Conservation (phyloP, 2,797 vertebrate genomes). For the Fundulus diaphanus region DNA sequence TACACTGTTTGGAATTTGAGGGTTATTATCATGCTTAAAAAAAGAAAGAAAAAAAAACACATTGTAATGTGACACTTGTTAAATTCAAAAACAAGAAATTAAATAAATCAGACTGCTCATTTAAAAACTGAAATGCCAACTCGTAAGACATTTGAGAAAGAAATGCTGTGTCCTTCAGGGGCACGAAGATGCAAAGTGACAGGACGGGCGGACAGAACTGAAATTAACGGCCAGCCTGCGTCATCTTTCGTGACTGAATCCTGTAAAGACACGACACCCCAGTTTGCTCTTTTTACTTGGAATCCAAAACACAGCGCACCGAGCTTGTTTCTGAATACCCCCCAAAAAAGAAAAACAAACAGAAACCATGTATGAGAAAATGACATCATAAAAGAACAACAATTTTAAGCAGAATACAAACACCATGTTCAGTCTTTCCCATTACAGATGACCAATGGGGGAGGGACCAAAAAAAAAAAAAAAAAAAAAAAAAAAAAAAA, state of each 20-base stretch:
- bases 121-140: slow-evolving; percentile 64
- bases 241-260: slow-evolving; percentile 39
- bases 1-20: slow-evolving; percentile 79
- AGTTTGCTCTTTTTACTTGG: slow-evolving; percentile 7
- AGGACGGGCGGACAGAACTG: slow-evolving; percentile 13
- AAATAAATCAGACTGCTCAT: slow-evolving; percentile 67
- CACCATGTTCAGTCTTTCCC: slow-evolving; percentile 73
- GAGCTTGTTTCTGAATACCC: slow-evolving; percentile 30
- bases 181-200: slow-evolving; percentile 38
- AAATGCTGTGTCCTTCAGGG: slow-evolving; percentile 58
- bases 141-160: slow-evolving; percentile 70
- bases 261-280: slow-evolving; percentile 33
- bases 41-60: slow-evolving; percentile 55
- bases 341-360: slow-evolving; percentile 11
- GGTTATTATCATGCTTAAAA: slow-evolving; percentile 73
- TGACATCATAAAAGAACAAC: slow-evolving; percentile 49
- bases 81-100: slow-evolving; percentile 62
- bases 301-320: slow-evolving; percentile 37
- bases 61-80: slow-evolving; percentile 70
- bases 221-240: slow-evolving; percentile 30
- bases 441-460: slow-evolving; percentile 58
- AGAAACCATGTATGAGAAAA: slow-evolving; percentile 54
- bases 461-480: slow-evolving; percentile 36
- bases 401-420: slow-evolving; percentile 61
- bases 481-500: slow-evolving; percentile 63